Conservation (phyloP, 30 jellyfish, hydroid and myxozoan species). For the Sanderia malayensis region DNA sequence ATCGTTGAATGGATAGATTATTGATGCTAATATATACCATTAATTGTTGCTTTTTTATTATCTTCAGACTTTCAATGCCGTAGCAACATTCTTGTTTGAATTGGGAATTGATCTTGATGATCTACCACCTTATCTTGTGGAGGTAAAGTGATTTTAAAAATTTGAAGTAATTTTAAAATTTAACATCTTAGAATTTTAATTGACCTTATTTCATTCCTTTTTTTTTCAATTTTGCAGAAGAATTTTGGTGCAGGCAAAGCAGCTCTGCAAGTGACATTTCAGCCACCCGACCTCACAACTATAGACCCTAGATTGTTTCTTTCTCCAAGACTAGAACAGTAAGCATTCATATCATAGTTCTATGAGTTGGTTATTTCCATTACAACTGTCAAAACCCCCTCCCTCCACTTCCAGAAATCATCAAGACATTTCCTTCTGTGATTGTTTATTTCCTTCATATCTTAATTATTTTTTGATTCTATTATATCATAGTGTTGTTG, state of each 20-base stretch:
- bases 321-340: constrained; percentile 62
- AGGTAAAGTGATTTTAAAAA: constrained; percentile 17
- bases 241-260: constrained; percentile 55
- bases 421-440: not conserved
- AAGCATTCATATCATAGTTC: constrained; percentile 3
- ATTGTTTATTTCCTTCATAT: not conserved
- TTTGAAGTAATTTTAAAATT: no score
- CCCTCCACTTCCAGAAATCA: not conserved
- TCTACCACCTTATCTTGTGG: constrained; percentile 40
- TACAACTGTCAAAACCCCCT: not conserved
- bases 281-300: constrained; percentile 46
- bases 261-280: constrained; percentile 43
- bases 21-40: no score
- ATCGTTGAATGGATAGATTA: no score
- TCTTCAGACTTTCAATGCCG: constrained; percentile 48
- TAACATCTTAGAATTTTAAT: no score
- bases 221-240: constrained; percentile 17
- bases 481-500: constrained; percentile 39
- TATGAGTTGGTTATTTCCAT: not conserved
- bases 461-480: not conserved
- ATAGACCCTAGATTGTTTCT: constrained; percentile 33
- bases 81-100: constrained; percentile 53
- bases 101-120: constrained; percentile 31
- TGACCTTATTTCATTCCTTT: no score
- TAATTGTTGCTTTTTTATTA: constrained; percentile 1